Conservation (phyloP, 2,797 vertebrate genomes). For the Sebastes minor region DNA sequence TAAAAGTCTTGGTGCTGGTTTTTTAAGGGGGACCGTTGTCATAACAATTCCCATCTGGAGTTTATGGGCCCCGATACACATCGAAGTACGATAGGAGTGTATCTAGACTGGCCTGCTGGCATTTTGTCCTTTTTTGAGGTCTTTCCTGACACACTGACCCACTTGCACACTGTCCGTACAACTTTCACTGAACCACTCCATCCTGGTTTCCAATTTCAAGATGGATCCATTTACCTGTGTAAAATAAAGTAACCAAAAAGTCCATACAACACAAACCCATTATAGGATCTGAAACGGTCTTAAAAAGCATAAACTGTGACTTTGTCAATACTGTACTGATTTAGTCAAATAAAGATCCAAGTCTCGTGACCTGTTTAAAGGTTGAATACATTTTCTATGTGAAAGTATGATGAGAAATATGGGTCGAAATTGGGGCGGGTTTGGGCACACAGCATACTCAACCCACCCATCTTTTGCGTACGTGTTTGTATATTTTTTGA, state of each 20-base stretch:
- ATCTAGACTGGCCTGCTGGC: constrained; percentile 41
- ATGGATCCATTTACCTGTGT: not conserved
- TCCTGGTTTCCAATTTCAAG: rapidly evolving
- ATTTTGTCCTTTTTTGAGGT: constrained; percentile 45
- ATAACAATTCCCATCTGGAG: not conserved
- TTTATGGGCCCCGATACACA: rapidly evolving
- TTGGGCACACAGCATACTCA: not conserved
- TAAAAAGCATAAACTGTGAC: not conserved
- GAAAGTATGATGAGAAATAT: not conserved
- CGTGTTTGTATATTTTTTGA: not conserved
- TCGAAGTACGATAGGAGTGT: not conserved
- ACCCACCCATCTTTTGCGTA: not conserved
- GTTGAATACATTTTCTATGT: not conserved
- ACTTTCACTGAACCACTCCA: constrained; percentile 44
- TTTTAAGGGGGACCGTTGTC: rapidly evolving
- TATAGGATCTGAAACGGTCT: not conserved
- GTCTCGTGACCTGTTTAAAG: not conserved
- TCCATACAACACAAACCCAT: not conserved
- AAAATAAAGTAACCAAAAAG: not conserved
- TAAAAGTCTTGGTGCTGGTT: constrained; percentile 41
- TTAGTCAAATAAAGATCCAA: not conserved
- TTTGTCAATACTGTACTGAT: not conserved
- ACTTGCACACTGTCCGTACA: constrained; percentile 28
- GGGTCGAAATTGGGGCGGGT: not conserved
- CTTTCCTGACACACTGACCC: not conserved